These are phyloP conservation scores for Malurus melanocephalus DNA, from an alignment of 2,113 vertebrate genomes.

Conservation along the genomic window DNA sequence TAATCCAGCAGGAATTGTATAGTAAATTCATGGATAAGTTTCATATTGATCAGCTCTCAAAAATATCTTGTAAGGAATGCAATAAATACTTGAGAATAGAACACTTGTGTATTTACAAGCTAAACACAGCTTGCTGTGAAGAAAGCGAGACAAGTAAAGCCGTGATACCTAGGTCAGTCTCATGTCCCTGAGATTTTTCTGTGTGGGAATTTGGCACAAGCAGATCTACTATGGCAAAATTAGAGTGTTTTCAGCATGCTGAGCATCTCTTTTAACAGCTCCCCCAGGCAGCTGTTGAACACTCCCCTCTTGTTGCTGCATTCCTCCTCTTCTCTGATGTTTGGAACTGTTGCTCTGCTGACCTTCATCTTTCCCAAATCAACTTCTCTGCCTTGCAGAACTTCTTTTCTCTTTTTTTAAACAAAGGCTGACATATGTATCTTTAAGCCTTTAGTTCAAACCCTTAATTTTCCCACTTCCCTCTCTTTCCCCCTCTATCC, in stretches of 20 bases:
- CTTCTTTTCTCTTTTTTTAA: background rate
- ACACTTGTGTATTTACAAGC: background rate
- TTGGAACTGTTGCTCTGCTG: slow-evolving; percentile 12
- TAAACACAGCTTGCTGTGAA: background rate
- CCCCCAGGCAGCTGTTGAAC: slow-evolving; percentile 41
- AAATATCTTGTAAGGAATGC: background rate
- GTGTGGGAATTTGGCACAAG: slow-evolving; percentile 44
- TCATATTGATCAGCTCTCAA: background rate
- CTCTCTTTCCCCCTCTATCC: background rate
- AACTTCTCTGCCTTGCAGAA: background rate
- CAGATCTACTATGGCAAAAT: slow-evolving; percentile 31
- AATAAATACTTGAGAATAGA: background rate
- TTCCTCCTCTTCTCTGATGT: slow-evolving; percentile 14
- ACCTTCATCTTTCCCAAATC: slow-evolving; percentile 7
- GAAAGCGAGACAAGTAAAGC: background rate
- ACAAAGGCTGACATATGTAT: background rate
- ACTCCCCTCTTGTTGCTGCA: slow-evolving; percentile 25
- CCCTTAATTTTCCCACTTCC: background rate
- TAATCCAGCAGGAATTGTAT: background rate
- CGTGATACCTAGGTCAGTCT: background rate
- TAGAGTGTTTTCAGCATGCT: slow-evolving; percentile 24
- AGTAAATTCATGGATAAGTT: background rate
- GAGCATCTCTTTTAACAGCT: slow-evolving; percentile 28
- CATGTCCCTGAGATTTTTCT: slow-evolving; percentile 26
- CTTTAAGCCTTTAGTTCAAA: background rate